Conservation (phyloP, 2,113 vertebrate genomes). For the Vireo altiloquus region DNA sequence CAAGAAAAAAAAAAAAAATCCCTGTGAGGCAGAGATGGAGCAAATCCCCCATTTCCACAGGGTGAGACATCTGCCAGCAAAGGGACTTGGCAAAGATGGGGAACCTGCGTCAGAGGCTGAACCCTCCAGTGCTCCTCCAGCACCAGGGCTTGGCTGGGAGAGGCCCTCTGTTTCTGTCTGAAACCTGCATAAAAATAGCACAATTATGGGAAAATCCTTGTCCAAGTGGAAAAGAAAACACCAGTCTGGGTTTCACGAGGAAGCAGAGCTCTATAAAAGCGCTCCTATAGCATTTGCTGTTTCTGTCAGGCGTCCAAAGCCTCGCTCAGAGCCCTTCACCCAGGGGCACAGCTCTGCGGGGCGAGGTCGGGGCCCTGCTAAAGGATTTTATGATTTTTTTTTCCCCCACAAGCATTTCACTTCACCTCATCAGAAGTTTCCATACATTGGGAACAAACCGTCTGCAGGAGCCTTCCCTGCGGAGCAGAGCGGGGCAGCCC, state of each 20-base stretch:
- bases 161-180: background rate
- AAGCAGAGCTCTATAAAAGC: background rate
- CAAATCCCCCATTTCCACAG: background rate
- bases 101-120: background rate
- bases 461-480: background rate
- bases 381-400: background rate
- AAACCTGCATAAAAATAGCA: slow-evolving; percentile 25
- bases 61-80: background rate
- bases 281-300: background rate
- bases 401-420: background rate
- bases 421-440: slow-evolving; percentile 1
- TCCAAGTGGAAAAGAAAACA: slow-evolving; percentile 46
- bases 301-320: background rate
- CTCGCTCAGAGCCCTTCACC: background rate
- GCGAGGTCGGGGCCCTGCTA: background rate
- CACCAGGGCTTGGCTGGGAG: background rate
- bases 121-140: background rate
- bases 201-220: slow-evolving; percentile 20
- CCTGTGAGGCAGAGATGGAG: background rate
- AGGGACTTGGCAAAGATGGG: background rate
- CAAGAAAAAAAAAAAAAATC: background rate
- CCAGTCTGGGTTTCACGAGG: background rate
- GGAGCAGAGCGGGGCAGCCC: background rate
- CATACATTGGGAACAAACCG: background rate
- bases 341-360: background rate